Evolutionary conservation across 2,113 vertebrate species (phyloP).

Genomic region (Isichthys henryi): DNA sequence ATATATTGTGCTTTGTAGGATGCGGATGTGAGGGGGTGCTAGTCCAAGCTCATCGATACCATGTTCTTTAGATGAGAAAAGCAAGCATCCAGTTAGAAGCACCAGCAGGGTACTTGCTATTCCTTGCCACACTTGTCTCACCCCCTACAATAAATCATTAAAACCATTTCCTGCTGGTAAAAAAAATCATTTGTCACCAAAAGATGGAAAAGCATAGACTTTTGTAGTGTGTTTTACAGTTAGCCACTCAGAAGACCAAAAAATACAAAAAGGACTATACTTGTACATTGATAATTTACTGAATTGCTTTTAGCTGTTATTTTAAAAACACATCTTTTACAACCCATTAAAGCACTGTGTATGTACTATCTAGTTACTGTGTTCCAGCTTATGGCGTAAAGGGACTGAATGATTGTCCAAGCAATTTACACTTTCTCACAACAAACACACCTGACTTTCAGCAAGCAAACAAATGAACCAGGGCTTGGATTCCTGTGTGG

Average conservation of each 20-base stretch:
- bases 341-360: not conserved
- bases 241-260: not conserved
- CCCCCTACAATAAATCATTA: not conserved
- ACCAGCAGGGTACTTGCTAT: not conserved
- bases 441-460: not conserved
- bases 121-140: not conserved
- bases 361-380: not conserved
- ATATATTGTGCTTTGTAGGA: not conserved
- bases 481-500: not conserved
- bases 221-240: not conserved
- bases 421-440: not conserved
- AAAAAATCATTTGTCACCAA: not conserved
- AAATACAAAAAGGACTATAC: not conserved
- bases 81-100: not conserved
- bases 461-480: not conserved
- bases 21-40: not conserved
- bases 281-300: not conserved
- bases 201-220: not conserved
- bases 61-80: not conserved
- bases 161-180: not conserved
- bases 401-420: not conserved
- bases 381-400: not conserved
- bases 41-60: not conserved
- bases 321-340: not conserved
- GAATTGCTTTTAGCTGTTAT: not conserved